Conservation (phyloP, 2,113 vertebrate species). For the Campylomormyrus tamandua region DNA sequence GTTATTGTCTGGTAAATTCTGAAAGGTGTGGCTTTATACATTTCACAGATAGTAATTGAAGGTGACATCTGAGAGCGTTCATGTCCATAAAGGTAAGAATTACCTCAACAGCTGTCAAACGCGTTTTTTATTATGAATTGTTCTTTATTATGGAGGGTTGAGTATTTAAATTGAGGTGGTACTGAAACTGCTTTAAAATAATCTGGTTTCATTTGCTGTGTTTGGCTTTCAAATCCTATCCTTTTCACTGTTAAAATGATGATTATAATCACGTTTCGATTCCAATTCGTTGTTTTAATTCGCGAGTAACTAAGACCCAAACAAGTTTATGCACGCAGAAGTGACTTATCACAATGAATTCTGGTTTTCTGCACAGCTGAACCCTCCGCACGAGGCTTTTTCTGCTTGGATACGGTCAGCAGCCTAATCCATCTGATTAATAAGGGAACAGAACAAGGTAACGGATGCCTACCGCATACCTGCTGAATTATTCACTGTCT, state of each 20-base stretch:
- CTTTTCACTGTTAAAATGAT: background rate
- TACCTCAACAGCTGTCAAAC: background rate
- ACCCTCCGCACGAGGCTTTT: background rate
- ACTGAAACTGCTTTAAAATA: background rate
- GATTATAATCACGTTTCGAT: background rate
- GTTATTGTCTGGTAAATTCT: background rate
- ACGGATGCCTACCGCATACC: constrained; percentile 83
- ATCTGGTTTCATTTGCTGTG: background rate
- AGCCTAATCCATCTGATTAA: constrained; percentile 96
- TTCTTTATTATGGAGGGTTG: background rate
- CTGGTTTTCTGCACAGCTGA: background rate
- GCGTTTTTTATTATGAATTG: background rate
- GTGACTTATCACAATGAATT: background rate
- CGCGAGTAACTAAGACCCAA: background rate
- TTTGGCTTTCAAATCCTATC: background rate
- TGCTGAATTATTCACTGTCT: constrained; percentile 91
- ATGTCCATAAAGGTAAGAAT: background rate
- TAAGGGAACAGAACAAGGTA: constrained; percentile 80
- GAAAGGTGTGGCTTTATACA: background rate
- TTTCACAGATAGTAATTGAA: background rate
- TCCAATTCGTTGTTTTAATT: background rate
- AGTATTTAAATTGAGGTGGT: background rate
- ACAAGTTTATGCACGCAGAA: background rate
- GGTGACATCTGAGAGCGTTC: background rate
- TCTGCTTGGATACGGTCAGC: constrained; percentile 22